Percentiles rank a stretch among this genome's conserved stretches.
These are phyloP conservation scores for Drosophila nasuta DNA, from an alignment of 1,140 invertebrate genomes.

Conservation along the genomic window DNA sequence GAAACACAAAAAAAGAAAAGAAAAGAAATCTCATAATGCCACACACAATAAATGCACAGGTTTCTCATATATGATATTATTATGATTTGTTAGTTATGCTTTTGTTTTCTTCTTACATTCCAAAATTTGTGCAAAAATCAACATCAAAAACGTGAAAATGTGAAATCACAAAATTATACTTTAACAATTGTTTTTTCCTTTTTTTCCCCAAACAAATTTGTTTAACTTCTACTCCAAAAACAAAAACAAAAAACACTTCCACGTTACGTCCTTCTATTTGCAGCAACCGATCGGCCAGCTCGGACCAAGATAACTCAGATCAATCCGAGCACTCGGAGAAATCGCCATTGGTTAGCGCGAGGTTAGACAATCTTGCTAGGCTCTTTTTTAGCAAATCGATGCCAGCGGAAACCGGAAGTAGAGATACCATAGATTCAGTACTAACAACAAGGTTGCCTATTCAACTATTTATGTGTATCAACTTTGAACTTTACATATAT, in stretches of 20 bases:
- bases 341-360: slow-evolving; percentile 87
- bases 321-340: slow-evolving; percentile 85
- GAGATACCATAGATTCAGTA: slow-evolving; percentile 85
- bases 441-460: slow-evolving; percentile 84
- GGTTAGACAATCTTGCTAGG: slow-evolving; percentile 88
- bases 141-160: background rate
- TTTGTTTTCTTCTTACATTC: slow-evolving; percentile 28
- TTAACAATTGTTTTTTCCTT: slow-evolving; percentile 39
- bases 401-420: slow-evolving; percentile 85
- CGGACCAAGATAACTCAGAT: slow-evolving; percentile 86
- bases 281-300: slow-evolving; percentile 87
- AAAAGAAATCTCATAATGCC: slow-evolving; percentile 13
- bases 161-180: slow-evolving; percentile 35
- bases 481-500: background rate
- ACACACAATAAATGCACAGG: slow-evolving; percentile 48
- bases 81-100: slow-evolving; percentile 12
- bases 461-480: slow-evolving; percentile 53
- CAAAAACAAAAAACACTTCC: slow-evolving; percentile 36
- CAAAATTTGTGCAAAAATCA: slow-evolving; percentile 24
- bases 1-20: slow-evolving; percentile 12
- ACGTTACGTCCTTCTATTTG: slow-evolving; percentile 73
- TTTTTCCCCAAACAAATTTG: background rate
- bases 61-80: slow-evolving; percentile 37
- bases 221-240: slow-evolving; percentile 18
- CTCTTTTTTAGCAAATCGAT: slow-evolving; percentile 87